phyloP scores from a whole-genome alignment of 2,797 vertebrate species.

The Pogoniulus pusillus region DNA sequence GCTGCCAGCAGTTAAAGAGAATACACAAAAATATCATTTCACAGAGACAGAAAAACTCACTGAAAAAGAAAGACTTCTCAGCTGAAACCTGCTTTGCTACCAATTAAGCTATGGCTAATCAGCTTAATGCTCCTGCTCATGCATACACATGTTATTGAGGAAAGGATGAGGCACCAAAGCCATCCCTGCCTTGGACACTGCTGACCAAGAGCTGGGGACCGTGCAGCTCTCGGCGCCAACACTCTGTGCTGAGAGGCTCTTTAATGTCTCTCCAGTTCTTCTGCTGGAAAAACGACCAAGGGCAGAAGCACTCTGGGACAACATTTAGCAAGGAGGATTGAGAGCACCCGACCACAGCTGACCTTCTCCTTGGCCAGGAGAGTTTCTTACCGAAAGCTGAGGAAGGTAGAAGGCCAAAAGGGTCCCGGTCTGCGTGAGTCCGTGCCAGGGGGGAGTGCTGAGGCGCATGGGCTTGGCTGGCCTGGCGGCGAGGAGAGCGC shows the following conservation, averaged over 20 bases:
- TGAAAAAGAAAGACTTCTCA: background rate
- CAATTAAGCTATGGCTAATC: constrained; percentile 16
- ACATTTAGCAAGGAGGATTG: background rate
- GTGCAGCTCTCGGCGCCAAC: background rate
- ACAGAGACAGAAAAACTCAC: background rate
- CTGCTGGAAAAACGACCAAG: background rate
- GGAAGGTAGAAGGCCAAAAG: background rate
- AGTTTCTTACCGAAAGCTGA: background rate
- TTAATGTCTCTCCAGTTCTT: background rate
- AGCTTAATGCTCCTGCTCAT: background rate
- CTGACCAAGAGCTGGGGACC: background rate
- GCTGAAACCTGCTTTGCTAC: background rate
- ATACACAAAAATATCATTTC: background rate
- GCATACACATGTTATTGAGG: background rate
- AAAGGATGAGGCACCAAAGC: background rate
- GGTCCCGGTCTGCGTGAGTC: no score
- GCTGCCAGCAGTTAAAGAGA: background rate
- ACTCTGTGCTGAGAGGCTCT: background rate
- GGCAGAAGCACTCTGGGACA: background rate
- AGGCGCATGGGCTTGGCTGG: background rate
- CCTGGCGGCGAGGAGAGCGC: background rate
- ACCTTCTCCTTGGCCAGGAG: background rate
- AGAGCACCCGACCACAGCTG: background rate
- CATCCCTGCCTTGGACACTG: background rate
- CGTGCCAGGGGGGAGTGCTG: background rate